Conservation (phyloP, 2,888 invertebrate species). For the Catotricha subobsoleta region DNA sequence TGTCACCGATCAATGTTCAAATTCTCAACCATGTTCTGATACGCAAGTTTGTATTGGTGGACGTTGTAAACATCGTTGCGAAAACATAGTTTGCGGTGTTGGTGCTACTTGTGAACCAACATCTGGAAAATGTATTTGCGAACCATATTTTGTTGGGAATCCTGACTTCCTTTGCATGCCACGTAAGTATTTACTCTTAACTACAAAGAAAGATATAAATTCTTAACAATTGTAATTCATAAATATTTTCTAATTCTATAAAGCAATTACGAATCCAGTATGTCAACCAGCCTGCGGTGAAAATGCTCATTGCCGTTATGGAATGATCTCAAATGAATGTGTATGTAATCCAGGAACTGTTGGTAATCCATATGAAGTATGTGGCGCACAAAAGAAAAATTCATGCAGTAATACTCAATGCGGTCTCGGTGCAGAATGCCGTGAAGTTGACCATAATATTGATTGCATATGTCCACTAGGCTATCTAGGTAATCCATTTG, state of each 20-base stretch:
- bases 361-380: slow-evolving; percentile 76
- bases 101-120: slow-evolving; percentile 70
- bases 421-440: slow-evolving; percentile 63
- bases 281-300: slow-evolving; percentile 65
- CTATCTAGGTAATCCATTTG: slow-evolving; percentile 71
- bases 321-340: slow-evolving; percentile 48
- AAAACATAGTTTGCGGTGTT: slow-evolving; percentile 69
- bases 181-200: slow-evolving; percentile 42
- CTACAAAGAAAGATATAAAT: background rate
- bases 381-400: slow-evolving; percentile 49
- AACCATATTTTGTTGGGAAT: slow-evolving; percentile 74
- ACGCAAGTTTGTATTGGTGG: slow-evolving; percentile 72
- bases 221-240: slow-evolving; percentile 9
- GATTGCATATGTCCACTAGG: slow-evolving; percentile 72
- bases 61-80: slow-evolving; percentile 75
- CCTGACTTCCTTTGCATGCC: slow-evolving; percentile 81
- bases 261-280: slow-evolving; percentile 56
- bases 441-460: slow-evolving; percentile 50
- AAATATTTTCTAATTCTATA: slow-evolving; percentile 20
- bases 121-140: slow-evolving; percentile 69
- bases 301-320: slow-evolving; percentile 78
- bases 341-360: slow-evolving; percentile 67
- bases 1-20: slow-evolving; percentile 62
- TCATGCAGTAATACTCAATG: slow-evolving; percentile 56
- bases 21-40: slow-evolving; percentile 54